A percentile compares a stretch with the other conserved stretches of the same genome.
phyloP scores from a whole-genome alignment of 1,140 invertebrate species.

The Apocrypta bakeri region DNA sequence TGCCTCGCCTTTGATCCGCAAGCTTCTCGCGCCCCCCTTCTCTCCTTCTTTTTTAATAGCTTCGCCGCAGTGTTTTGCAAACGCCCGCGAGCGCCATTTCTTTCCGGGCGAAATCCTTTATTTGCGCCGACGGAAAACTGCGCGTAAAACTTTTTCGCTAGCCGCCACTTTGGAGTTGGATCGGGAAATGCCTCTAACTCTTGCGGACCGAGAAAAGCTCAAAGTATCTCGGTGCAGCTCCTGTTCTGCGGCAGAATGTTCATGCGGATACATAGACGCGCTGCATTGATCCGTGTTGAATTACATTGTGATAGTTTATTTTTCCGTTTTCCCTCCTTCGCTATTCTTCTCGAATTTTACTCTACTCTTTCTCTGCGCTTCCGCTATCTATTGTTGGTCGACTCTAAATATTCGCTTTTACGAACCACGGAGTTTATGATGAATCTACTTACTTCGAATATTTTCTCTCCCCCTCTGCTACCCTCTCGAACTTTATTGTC shows the following conservation, averaged over 20 bases:
- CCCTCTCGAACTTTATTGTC: neutral
- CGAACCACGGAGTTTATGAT: too few species aligned
- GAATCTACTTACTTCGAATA: too few species aligned
- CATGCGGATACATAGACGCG: neutral
- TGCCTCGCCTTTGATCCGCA: slow-evolving; percentile 19
- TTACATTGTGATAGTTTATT: slow-evolving; percentile 37
- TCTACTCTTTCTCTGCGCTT: neutral
- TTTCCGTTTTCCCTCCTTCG: neutral
- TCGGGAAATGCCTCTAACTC: slow-evolving; percentile 33
- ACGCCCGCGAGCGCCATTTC: neutral
- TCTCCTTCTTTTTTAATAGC: slow-evolving; percentile 13
- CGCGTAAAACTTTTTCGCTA: slow-evolving; percentile 40
- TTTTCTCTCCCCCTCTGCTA: neutral
- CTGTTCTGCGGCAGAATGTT: neutral
- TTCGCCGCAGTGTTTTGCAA: slow-evolving; percentile 25
- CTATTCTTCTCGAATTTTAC: neutral
- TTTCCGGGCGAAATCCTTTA: slow-evolving; percentile 22
- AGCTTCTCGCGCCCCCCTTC: too few species aligned
- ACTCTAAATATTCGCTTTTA: too few species aligned
- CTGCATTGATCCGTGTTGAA: slow-evolving; percentile 19
- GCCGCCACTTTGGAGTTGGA: slow-evolving; percentile 9
- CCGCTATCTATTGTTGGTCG: too few species aligned
- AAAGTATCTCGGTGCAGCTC: slow-evolving; percentile 12
- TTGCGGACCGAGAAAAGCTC: neutral
- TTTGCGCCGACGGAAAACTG: neutral